These are phyloP conservation scores for Panthera uncia DNA, from an alignment of 2,113 vertebrate species.

Conservation along the genomic window DNA sequence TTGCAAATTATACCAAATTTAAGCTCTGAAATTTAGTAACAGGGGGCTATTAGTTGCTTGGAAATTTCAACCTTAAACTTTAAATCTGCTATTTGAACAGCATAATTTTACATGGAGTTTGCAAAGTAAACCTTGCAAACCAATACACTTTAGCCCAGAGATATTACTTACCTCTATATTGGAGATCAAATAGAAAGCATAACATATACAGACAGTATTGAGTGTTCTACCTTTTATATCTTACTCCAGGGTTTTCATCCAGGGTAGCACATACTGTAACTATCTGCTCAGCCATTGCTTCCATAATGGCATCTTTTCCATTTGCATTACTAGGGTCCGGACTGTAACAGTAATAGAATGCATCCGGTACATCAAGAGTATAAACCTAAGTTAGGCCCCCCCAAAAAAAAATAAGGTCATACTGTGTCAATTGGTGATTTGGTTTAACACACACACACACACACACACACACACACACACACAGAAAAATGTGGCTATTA, in stretches of 20 bases:
- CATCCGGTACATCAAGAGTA: slow-evolving; percentile 91
- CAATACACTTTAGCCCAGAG: background rate
- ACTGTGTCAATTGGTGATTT: slow-evolving; percentile 52
- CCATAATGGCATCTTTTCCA: slow-evolving; percentile 87
- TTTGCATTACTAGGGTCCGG: slow-evolving; percentile 84
- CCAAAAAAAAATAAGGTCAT: slow-evolving; percentile 40
- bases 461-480: too few relatives aligned
- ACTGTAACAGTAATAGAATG: slow-evolving; percentile 94
- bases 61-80: background rate
- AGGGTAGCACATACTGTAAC: slow-evolving; percentile 95
- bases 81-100: background rate
- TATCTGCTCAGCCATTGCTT: slow-evolving; percentile 93
- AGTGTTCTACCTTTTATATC: slow-evolving; percentile 91
- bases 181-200: background rate
- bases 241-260: slow-evolving; percentile 95
- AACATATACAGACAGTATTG: background rate
- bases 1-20: slow-evolving; percentile 9
- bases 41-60: background rate
- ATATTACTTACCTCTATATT: background rate
- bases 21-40: slow-evolving; percentile 27
- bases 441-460: background rate
- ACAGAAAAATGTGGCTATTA: background rate
- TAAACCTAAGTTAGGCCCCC: slow-evolving; percentile 89
- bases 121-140: background rate
- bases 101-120: background rate